Base-by-base conservation (phyloP, 2,113 vertebrate species). In the Chloropsis cyanopogon region DNA sequence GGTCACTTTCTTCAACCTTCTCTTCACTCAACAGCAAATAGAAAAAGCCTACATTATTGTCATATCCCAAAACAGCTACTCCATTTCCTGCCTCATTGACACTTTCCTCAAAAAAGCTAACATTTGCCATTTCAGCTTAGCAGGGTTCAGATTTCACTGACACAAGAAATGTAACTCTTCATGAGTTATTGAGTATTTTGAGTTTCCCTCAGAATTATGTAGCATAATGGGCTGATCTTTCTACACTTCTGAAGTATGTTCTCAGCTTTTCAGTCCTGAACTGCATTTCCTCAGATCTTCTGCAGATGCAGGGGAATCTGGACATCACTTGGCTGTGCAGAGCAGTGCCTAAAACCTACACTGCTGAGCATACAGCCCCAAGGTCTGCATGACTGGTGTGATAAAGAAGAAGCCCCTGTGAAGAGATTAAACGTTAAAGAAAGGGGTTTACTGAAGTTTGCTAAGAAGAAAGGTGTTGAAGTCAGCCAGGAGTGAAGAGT, bases 181-280 rank as follows among this genome's bases (percentile, higher is more conserved):
- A 15, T 2, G 0, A 81, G 42, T 31, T 60, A 37, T 3, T 44
- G 17, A 28, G 18, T 60, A 44, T 28, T 69, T 37, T 1, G 0
- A 65, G 28, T 49, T 70, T 63, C 12, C 24, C 37, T 8, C 64
- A 53, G 61, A 94, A 73, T 23, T 37, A 16, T 2, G 7, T 1
- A 41, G 60, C n/a, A 82, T 37, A 88, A 42, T 10, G 22, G 28
- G 15, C 15, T 17, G 24, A 49, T 16, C 14, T 6, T 65, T 25
- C 25, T 2, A 0, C 14, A 4, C 9, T 44, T 82, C 22, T 80
- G 33, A 76, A 76, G 23, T 29, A 47, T 12, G 18, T 24, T 83
- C 35, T 31, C 35, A 24, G 44, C 24, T 89, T 57, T 72, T n/a
- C 37, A 81, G 59, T 49, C 29, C 33, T 52, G 23, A 68, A 24